Conservation (phyloP, 2,797 vertebrate species). For the Anabas testudineus region DNA sequence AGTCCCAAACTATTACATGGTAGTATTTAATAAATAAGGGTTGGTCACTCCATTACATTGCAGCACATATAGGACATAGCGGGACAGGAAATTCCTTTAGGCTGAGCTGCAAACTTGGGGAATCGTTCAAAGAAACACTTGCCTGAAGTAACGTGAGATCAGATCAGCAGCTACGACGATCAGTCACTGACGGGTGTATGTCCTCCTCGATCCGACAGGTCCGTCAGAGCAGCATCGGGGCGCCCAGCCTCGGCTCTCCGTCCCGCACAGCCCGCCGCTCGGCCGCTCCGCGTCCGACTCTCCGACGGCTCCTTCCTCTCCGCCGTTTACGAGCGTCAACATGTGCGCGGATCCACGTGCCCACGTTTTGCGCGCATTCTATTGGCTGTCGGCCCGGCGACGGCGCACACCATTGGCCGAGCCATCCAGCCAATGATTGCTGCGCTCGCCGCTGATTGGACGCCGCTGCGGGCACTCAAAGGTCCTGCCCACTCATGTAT, state of each 20-base stretch:
- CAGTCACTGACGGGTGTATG: neutral
- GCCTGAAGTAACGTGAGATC: constrained; percentile 50
- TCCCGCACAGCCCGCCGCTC: constrained; percentile 24
- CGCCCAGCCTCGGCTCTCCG: constrained; percentile 42
- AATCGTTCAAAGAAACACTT: constrained; percentile 40
- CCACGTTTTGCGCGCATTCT: constrained; percentile 70
- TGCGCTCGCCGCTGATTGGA: constrained; percentile 70
- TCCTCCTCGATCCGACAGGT: constrained; percentile 14
- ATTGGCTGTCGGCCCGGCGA: constrained; percentile 71
- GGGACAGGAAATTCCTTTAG: constrained; percentile 65
- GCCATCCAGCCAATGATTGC: constrained; percentile 72
- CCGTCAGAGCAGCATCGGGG: constrained; percentile 64
- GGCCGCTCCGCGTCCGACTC: constrained; percentile 62
- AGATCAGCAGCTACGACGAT: constrained; percentile 34
- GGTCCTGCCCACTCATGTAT: constrained; percentile 77
- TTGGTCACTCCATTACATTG: neutral
- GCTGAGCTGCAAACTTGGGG: constrained; percentile 54
- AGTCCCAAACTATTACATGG: neutral
- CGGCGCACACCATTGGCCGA: constrained; percentile 69
- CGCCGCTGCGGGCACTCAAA: constrained; percentile 24
- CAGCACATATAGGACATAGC: constrained; percentile 26
- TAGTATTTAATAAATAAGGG: neutral
- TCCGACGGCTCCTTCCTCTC: constrained; percentile 65
- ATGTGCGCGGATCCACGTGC: constrained; percentile 87
- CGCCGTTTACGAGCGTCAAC: constrained; percentile 82